phyloP scores from a whole-genome alignment of 2,797 vertebrate genomes.

The Lepus oiostolus region DNA sequence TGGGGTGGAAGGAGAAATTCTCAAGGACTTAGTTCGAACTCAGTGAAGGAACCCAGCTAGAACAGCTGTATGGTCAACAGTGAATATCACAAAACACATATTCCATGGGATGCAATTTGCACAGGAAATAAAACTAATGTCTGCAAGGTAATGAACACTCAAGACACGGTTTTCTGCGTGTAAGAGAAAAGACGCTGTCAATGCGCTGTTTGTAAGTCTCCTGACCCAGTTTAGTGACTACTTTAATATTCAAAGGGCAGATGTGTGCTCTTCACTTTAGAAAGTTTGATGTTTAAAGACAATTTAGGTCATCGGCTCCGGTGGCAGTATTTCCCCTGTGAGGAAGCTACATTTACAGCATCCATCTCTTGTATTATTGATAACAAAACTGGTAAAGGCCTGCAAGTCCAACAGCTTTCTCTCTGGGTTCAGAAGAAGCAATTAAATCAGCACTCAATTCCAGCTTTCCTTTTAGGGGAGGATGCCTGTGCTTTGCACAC shows the following conservation, averaged over 20 bases:
- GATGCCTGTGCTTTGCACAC: constrained; percentile 34
- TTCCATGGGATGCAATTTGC: neutral
- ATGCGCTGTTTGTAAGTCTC: constrained; percentile 42
- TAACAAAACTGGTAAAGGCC: constrained; percentile 64
- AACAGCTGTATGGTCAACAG: neutral
- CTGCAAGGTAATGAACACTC: constrained; percentile 60
- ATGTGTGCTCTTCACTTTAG: constrained; percentile 72
- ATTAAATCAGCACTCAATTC: constrained; percentile 51
- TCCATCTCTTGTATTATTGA: constrained; percentile 79
- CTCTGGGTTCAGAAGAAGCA: constrained; percentile 22
- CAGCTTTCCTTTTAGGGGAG: constrained; percentile 33
- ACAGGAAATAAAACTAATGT: constrained; percentile 41
- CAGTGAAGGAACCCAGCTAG: neutral
- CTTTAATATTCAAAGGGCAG: constrained; percentile 80
- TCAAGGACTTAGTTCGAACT: neutral
- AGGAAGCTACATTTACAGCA: constrained; percentile 68
- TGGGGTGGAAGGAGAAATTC: neutral
- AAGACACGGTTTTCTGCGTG: constrained; percentile 37
- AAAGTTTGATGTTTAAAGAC: constrained; percentile 74
- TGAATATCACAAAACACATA: constrained; percentile 5
- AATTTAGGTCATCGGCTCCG: constrained; percentile 79
- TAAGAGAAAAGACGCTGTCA: neutral
- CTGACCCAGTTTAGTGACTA: constrained; percentile 77
- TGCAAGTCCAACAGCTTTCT: constrained; percentile 48
- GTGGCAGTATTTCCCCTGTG: constrained; percentile 72